phyloP scores from a whole-genome alignment of 1,140 invertebrate species.

The Leptoteleia sp. region DNA sequence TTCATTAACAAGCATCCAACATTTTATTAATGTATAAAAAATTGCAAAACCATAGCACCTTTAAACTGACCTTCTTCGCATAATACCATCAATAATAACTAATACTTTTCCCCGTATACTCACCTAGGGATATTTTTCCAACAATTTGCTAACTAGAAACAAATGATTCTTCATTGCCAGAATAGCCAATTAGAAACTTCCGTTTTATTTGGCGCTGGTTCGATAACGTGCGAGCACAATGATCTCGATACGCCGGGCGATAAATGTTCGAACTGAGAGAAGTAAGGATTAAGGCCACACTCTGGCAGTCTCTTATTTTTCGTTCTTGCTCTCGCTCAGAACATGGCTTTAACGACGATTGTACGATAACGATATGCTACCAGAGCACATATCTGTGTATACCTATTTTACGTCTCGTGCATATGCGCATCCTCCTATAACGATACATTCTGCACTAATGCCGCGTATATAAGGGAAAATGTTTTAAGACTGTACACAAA shows the following conservation, averaged over 20 bases:
- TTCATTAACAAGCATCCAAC: no score
- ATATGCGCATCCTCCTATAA: conserved; percentile 34
- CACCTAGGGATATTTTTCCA: conserved; percentile 8
- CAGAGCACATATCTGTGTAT: conserved; percentile 40
- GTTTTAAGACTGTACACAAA: conserved; percentile 17
- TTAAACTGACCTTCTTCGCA: conserved; percentile 1
- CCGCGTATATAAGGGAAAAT: conserved; percentile 26
- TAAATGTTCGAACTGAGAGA: conserved; percentile 55
- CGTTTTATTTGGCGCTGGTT: conserved; percentile 35
- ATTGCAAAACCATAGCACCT: no score
- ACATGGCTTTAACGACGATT: conserved; percentile 62
- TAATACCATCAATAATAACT: conserved; percentile 9
- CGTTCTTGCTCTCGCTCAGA: conserved; percentile 47
- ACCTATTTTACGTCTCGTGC: conserved; percentile 48
- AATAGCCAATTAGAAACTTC: conserved; percentile 48
- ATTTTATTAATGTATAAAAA: no score
- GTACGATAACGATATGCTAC: conserved; percentile 63
- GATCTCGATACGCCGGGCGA: conserved; percentile 58
- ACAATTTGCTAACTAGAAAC: conserved; percentile 22
- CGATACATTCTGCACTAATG: conserved; percentile 40
- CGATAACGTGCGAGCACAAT: conserved; percentile 54
- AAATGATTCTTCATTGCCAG: conserved; percentile 32
- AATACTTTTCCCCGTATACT: conserved; percentile 1
- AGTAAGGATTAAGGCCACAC: conserved; percentile 63
- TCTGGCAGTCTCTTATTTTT: conserved; percentile 56